Evolutionary conservation across 2,888 invertebrate species (phyloP), one percentile per base, ranked within the genome.

Genomic region (Leptothorax acervorum): DNA sequence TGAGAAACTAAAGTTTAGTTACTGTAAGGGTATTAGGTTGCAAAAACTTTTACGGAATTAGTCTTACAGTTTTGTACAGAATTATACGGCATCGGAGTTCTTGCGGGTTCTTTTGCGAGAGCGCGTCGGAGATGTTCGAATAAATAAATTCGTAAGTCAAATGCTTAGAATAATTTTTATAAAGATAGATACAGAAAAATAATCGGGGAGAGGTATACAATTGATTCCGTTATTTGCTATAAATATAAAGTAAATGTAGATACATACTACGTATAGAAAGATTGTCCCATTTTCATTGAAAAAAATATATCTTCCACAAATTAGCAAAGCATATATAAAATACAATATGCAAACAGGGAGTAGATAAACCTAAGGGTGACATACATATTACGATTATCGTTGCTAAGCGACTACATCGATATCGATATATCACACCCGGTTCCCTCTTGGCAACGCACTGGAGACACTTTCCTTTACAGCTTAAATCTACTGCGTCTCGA

Each of bases 381-480:
- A 35, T 15, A n/a, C 11, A n/a, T 70, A 31, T 71, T 53, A 53
- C 51, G n/a, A 6, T n/a, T 35, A 15, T 12, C 31, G n/a, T 31
- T 51, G 23, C 60, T 48, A 51, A 62, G n/a, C n/a, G 42, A 78
- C 31, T 45, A 31, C 51, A 53, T 78, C 48, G 79, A 48, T 73
- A 60, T 81, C 74, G 39, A 60, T 74, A 51, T 39, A 39, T 78
- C 79, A 78, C 35, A 23, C 23, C 12, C 12, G 23, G 62, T 35
- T 82, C 84, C 51, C 28, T 66, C 68, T 88, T 88, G 84, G 88
- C 88, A 84, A 76, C 60, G 55, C 42, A 71, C 39, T 53, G 18
- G 23, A 42, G 71, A 79, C 63, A 84, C 84, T 88, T 84, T 78
- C 63, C 79, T 53, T 62, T 23, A 45, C 71, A 74, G n/a, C 51